A percentile compares a stretch with the other conserved stretches of the same genome.
These are phyloP conservation scores for Luscinia megarhynchos DNA, from an alignment of 2,797 vertebrate genomes.

Conservation along the genomic window DNA sequence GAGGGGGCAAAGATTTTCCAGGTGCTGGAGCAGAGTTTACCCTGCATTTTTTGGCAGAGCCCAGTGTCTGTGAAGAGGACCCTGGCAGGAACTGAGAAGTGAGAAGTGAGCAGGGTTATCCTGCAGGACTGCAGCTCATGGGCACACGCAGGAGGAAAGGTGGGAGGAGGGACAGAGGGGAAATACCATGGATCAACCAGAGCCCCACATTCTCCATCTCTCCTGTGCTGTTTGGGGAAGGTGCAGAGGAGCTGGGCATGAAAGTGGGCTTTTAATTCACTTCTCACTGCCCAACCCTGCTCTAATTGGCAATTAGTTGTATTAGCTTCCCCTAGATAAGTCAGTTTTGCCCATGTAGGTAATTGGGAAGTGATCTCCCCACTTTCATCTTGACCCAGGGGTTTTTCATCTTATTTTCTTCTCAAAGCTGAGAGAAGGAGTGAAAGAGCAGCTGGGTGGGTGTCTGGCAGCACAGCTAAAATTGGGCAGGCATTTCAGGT, in stretches of 20 bases:
- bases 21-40: background rate
- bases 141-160: background rate
- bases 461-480: background rate
- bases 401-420: background rate
- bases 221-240: background rate
- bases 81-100: too few species aligned
- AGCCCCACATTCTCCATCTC: background rate
- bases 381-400: background rate
- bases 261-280: background rate
- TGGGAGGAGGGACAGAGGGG: background rate
- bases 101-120: background rate
- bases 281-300: background rate
- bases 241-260: background rate
- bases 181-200: rapidly evolving
- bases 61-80: background rate
- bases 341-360: background rate
- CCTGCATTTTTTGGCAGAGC: background rate
- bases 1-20: background rate
- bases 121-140: background rate
- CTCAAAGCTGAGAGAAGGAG: background rate
- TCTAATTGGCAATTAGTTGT: background rate
- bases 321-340: background rate
- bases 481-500: rapidly evolving
- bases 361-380: background rate
- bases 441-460: background rate